phyloP scores from a whole-genome alignment of 2,888 invertebrate genomes.

The Platerodrilus igneus region DNA sequence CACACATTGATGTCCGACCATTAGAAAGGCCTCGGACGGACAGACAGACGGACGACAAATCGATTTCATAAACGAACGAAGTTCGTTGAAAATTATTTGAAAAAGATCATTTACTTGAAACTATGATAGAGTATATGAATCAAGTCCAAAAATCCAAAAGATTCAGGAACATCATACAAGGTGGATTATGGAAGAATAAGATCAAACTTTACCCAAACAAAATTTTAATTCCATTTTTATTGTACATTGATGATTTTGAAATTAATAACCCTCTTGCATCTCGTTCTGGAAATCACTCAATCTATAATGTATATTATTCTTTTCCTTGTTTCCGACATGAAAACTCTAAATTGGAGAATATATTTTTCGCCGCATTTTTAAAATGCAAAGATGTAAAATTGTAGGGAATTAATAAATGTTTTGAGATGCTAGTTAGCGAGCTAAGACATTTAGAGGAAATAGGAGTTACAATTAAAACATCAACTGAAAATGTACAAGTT shows the following conservation, averaged over 20 bases:
- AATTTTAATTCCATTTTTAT: slow-evolving; percentile 25
- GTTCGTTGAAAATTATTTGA: slow-evolving; percentile 20
- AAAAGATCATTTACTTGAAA: slow-evolving; percentile 11
- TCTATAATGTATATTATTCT: slow-evolving; percentile 29
- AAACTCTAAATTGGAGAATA: slow-evolving; percentile 29
- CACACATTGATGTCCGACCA: too few relatives aligned
- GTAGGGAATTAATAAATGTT: slow-evolving; percentile 23
- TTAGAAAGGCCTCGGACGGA: too few relatives aligned
- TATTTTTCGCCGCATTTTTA: slow-evolving; percentile 22
- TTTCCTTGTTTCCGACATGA: slow-evolving; percentile 27
- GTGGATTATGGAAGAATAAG: slow-evolving; percentile 30
- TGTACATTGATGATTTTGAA: slow-evolving; percentile 32
- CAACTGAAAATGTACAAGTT: slow-evolving; percentile 9
- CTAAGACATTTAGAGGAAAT: slow-evolving; percentile 9
- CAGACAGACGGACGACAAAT: too few relatives aligned
- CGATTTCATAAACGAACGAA: too few relatives aligned
- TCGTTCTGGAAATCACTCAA: slow-evolving; percentile 23
- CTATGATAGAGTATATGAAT: slow-evolving; percentile 12
- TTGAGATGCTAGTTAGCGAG: slow-evolving; percentile 16
- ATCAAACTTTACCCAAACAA: slow-evolving; percentile 22
- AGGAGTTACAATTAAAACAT: slow-evolving; percentile 3
- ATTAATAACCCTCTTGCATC: slow-evolving; percentile 32
- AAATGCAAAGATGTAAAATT: slow-evolving; percentile 27
- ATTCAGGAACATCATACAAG: slow-evolving; percentile 27
- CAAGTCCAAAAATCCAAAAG: slow-evolving; percentile 4